Evolutionary conservation across 2,888 invertebrate genomes (phyloP).

Genomic region (Ptilodon capucinus): DNA sequence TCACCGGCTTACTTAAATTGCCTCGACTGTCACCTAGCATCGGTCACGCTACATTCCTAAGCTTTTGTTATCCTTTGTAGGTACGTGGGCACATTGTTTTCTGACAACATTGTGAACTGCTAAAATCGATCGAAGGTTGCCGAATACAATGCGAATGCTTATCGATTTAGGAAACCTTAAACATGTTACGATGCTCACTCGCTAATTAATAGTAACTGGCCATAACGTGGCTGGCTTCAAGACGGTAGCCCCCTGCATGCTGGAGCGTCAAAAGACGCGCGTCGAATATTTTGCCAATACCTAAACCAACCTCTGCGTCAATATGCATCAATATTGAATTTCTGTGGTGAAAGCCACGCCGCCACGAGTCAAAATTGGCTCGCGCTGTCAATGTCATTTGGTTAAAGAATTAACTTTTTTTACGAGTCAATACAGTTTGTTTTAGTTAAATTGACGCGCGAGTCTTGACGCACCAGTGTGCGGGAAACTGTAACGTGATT

Average conservation of each 20-base stretch:
- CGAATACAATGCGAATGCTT: conserved; percentile 14
- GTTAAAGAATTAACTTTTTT: too few species aligned
- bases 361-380: too few species aligned
- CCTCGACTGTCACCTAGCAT: conserved; percentile 18
- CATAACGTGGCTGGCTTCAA: not conserved
- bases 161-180: conserved; percentile 16
- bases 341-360: too few species aligned
- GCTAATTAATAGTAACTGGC: not conserved
- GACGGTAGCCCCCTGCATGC: too few species aligned
- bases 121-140: conserved; percentile 24
- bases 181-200: not conserved
- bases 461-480: too few species aligned
- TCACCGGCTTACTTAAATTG: not conserved
- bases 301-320: too few species aligned
- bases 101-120: conserved; percentile 17
- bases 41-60: conserved; percentile 10
- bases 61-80: conserved; percentile 11
- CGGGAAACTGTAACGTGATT: not conserved
- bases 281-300: too few species aligned
- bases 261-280: too few species aligned
- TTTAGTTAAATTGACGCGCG: too few species aligned
- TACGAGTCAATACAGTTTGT: too few species aligned
- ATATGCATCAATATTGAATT: too few species aligned
- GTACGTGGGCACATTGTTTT: conserved; percentile 4
- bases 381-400: too few species aligned